Conservation (phyloP, 1,140 invertebrate species). For the Heliconius nattereri region DNA sequence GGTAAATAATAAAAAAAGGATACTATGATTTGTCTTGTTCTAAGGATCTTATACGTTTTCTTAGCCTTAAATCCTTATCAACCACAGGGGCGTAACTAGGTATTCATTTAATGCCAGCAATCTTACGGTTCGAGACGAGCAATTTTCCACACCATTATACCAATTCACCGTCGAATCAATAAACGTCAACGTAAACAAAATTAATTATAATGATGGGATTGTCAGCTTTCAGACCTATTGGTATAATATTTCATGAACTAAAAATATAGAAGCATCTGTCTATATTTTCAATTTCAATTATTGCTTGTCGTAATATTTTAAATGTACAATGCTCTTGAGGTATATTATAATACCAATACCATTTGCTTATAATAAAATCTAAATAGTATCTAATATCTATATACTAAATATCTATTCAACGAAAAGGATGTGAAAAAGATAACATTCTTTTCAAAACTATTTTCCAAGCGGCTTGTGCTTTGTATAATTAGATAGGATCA, state of each 20-base stretch:
- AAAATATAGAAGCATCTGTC: too few relatives aligned
- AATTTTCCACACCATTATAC: conserved; percentile 23
- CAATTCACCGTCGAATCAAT: conserved; percentile 2
- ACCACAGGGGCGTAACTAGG: neutral
- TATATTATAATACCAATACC: neutral
- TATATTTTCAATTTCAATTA: too few relatives aligned
- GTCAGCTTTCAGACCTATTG: neutral
- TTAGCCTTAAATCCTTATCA: neutral
- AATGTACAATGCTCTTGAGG: too few relatives aligned
- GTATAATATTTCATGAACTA: neutral
- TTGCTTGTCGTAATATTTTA: too few relatives aligned
- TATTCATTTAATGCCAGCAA: conserved; percentile 21
- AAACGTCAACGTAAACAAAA: neutral
- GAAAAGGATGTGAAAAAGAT: neutral
- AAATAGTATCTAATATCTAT: too few relatives aligned
- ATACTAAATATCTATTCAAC: neutral
- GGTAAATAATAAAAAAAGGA: too few relatives aligned
- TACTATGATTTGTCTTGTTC: neutral
- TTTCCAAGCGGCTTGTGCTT: neutral
- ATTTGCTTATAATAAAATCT: neutral
- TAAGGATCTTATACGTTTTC: neutral
- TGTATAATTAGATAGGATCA: neutral
- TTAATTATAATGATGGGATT: neutral
- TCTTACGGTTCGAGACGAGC: conserved; percentile 2
- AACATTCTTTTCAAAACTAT: neutral